Evolutionary conservation across 2,888 invertebrate species (phyloP).

Genomic region (Eilema caniola): DNA sequence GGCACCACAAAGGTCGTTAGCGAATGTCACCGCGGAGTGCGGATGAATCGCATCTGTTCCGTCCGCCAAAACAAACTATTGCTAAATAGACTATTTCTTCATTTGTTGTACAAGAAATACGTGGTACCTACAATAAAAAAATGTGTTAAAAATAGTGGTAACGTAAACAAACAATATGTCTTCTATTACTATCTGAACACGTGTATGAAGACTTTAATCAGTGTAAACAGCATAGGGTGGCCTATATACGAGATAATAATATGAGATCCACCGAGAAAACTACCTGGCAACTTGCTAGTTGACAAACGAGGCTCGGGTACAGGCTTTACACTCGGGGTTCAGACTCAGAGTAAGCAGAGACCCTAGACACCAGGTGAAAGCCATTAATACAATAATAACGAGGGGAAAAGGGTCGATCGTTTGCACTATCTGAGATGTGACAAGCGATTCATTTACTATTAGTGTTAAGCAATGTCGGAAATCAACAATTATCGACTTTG

Average conservation of each 20-base stretch:
- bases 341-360: neutral
- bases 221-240: too few relatives aligned
- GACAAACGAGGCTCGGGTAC: too few relatives aligned
- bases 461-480: constrained; percentile 55
- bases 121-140: neutral
- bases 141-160: too few relatives aligned
- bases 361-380: neutral
- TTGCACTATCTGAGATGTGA: constrained; percentile 36
- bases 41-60: constrained; percentile 55
- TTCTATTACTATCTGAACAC: neutral
- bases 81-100: constrained; percentile 13
- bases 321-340: neutral
- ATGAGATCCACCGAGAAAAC: too few relatives aligned
- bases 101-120: neutral
- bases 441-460: too few relatives aligned
- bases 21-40: constrained; percentile 27
- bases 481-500: constrained; percentile 55
- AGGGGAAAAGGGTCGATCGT: constrained; percentile 8
- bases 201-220: neutral
- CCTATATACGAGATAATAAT: too few relatives aligned
- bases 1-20: constrained; percentile 39
- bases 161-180: neutral
- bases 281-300: too few relatives aligned
- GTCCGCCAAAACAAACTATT: constrained; percentile 30
- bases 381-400: neutral